A percentile compares a stretch with the other conserved stretches of the same genome.
phyloP scores from a whole-genome alignment of 2,113 vertebrate species.

The Amphilophus citrinellus region DNA sequence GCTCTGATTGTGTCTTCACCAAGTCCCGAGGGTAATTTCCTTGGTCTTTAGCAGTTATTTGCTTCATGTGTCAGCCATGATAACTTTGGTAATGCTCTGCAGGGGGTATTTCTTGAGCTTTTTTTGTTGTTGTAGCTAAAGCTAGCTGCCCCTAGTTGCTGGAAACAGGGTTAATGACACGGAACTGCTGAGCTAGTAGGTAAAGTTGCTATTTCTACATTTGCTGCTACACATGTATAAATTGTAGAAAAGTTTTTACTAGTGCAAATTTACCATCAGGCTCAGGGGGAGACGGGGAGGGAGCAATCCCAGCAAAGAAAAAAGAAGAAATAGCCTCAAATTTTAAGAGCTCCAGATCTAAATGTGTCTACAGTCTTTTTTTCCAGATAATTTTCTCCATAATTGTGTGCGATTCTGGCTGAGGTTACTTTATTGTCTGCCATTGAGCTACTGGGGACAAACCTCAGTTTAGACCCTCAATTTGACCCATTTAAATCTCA shows the following conservation, averaged over 20 bases:
- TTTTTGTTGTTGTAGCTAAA: neutral
- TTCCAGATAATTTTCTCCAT: neutral
- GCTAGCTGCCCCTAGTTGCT: neutral
- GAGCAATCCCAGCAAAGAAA: no score
- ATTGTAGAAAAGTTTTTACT: neutral
- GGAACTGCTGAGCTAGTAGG: neutral
- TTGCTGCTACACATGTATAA: neutral
- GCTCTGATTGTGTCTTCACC: neutral
- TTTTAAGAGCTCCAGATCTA: neutral
- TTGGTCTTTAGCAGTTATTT: neutral
- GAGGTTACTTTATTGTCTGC: neutral
- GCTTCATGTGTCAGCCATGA: neutral
- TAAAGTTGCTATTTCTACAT: no score
- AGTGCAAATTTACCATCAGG: neutral
- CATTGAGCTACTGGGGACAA: neutral
- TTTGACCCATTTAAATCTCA: neutral
- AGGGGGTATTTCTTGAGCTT: neutral
- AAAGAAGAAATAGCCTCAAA: no score
- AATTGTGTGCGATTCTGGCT: neutral
- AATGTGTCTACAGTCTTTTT: no score
- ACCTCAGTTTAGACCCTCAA: neutral
- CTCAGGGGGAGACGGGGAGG: neutral
- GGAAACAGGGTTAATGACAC: neutral
- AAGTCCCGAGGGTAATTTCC: neutral
- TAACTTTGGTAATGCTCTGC: neutral